These are phyloP conservation scores for Heliconius himera DNA, from an alignment of 1,140 invertebrate genomes.

Conservation along the genomic window DNA sequence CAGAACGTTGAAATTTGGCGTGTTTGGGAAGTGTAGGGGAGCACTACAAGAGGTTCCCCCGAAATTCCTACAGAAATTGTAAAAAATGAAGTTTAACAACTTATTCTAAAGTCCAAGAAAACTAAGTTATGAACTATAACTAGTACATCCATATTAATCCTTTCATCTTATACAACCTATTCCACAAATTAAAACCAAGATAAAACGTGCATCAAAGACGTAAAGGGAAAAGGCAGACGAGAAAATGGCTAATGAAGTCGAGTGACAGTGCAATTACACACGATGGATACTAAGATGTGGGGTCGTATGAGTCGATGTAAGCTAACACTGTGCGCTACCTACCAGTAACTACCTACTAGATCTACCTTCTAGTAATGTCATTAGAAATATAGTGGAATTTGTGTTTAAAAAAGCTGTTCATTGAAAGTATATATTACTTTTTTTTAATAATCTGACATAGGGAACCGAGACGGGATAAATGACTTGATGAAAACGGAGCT, in stretches of 20 bases:
- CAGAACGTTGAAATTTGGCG: no score
- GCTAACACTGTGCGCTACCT: no score
- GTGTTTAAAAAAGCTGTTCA: not conserved
- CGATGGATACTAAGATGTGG: slow-evolving; percentile 17
- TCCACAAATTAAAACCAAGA: slow-evolving; percentile 25
- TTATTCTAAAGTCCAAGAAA: no score
- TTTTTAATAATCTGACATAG: no score
- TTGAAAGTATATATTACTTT: no score
- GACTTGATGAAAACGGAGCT: no score
- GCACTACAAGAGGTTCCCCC: no score
- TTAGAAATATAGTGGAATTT: not conserved
- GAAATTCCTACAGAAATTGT: no score
- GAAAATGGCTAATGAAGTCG: slow-evolving; percentile 36
- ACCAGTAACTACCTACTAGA: no score
- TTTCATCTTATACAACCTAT: not conserved
- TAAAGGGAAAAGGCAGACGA: slow-evolving; percentile 11
- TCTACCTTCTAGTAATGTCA: not conserved
- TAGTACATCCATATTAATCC: not conserved
- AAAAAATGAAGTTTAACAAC: no score
- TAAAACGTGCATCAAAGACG: slow-evolving; percentile 25
- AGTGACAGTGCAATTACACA: slow-evolving; percentile 31
- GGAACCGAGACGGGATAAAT: no score
- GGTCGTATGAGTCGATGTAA: not conserved
- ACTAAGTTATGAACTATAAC: not conserved
- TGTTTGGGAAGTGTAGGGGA: no score